Base-by-base conservation (phyloP, 2,888 invertebrate genomes). In the Meta bourneti region DNA sequence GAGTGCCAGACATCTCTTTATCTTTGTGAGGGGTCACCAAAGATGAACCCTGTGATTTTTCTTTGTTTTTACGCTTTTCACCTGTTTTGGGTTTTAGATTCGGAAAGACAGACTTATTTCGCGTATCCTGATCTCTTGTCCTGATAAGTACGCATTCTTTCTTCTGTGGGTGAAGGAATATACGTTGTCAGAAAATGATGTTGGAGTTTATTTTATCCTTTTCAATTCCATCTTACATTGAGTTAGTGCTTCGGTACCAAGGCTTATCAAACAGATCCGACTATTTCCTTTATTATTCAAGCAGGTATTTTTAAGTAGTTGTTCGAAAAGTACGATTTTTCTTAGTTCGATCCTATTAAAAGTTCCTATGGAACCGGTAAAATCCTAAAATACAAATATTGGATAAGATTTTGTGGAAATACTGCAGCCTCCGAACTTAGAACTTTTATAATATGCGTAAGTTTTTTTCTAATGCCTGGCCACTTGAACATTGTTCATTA, bases 1-100 rank as follows among this genome's bases (percentile, higher is more conserved):
- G 61, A 61, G 61, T 61, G 61, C 61, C 61, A 61, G 61, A 61
- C 61, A 61, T 61, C 61, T 61, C 61, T 61, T 61, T 61, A 61
- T 61, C 61, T 61, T 61, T 11, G 13, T 61, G 61, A 61, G 61
- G 61, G 61, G 61, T 61, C 61, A 61, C 16, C 13, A 61, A 16
- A 5, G 61, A 61, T 11, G 61, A 61, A 61, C 61, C 61, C 16
- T 16, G 16, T 11, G 16, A 61, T 9, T 61, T 61, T 61, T 61
- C 7, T 61, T 61, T 61, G 61, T 61, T 61, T 61, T 16, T 61
- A 16, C 61, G 61, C 61, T 61, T 61, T 61, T 61, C 61, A 61
- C 61, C 61, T 61, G 11, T 61, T 61, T 16, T 16, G 16, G 16
- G 61, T 16, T 61, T 61, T 61, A 16, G 13, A 11, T 9, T 16